These are phyloP conservation scores for Orthosia gothica DNA, from an alignment of 2,888 invertebrate species.

Conservation along the genomic window DNA sequence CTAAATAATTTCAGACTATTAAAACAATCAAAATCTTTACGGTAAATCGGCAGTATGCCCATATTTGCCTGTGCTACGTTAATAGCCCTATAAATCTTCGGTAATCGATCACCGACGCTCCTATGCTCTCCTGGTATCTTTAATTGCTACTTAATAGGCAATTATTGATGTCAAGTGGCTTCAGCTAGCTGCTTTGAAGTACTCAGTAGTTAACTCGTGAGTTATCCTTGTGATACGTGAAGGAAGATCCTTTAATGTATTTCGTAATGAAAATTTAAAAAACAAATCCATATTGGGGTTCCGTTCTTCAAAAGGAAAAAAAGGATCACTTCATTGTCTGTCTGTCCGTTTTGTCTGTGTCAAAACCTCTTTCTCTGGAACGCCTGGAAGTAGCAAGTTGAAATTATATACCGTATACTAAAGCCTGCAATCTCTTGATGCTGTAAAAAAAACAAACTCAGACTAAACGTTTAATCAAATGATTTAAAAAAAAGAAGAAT, in stretches of 20 bases:
- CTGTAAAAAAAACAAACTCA: no score
- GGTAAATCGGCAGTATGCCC: slow-evolving; percentile 51
- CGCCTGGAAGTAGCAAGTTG: no score
- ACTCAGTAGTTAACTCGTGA: slow-evolving; percentile 43
- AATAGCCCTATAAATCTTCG: slow-evolving; percentile 68
- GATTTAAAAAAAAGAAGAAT: no score
- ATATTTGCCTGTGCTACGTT: slow-evolving; percentile 54
- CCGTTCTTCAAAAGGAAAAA: no score
- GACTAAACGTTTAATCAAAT: no score
- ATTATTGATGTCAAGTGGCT: slow-evolving; percentile 65
- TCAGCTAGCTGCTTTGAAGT: slow-evolving; percentile 33
- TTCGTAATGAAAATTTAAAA: neutral
- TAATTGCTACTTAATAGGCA: slow-evolving; percentile 74
- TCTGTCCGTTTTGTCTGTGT: no score
- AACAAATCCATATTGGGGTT: no score
- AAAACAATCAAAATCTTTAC: slow-evolving; percentile 35
- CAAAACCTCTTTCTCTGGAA: no score
- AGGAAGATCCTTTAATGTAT: neutral
- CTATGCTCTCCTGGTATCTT: slow-evolving; percentile 73
- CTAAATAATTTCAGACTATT: slow-evolving; percentile 36
- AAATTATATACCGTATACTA: no score
- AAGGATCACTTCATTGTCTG: no score
- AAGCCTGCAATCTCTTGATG: no score
- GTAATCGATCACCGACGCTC: slow-evolving; percentile 68
- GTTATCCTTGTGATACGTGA: slow-evolving; percentile 35